These are phyloP conservation scores for Myiozetetes cayanensis DNA, from an alignment of 2,113 vertebrate species.

Conservation along the genomic window DNA sequence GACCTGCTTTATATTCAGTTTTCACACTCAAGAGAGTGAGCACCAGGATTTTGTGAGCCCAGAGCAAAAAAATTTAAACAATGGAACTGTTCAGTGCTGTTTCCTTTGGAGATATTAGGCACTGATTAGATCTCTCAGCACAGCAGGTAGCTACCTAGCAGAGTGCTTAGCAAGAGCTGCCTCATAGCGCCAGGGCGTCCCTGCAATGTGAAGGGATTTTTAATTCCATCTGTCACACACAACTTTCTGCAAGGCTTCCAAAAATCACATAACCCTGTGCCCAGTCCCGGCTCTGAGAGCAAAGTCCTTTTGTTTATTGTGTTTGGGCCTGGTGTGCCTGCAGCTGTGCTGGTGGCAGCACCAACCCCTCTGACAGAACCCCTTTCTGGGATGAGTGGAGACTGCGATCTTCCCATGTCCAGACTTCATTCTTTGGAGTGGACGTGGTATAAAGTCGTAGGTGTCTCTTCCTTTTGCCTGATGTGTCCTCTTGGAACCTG, in stretches of 20 bases:
- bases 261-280: conserved; percentile 57
- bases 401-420: background rate
- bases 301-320: conserved; percentile 61
- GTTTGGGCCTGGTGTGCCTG: conserved; percentile 38
- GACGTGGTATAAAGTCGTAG: background rate
- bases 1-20: background rate
- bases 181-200: background rate
- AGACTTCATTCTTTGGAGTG: background rate
- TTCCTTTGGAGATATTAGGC: conserved; percentile 24
- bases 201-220: background rate
- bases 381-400: background rate
- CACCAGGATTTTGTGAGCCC: background rate
- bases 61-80: background rate
- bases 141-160: conserved; percentile 61
- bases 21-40: background rate
- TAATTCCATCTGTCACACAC: conserved; percentile 49
- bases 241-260: conserved; percentile 36
- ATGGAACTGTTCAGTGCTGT: conserved; percentile 45
- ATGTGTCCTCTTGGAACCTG: background rate
- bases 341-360: conserved; percentile 55
- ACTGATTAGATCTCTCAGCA: conserved; percentile 52
- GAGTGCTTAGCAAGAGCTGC: conserved; percentile 29
- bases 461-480: background rate
- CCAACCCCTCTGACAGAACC: background rate
- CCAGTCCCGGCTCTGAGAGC: background rate